Base-by-base conservation (phyloP, 2,888 invertebrate species). In the Orthosia cruda region DNA sequence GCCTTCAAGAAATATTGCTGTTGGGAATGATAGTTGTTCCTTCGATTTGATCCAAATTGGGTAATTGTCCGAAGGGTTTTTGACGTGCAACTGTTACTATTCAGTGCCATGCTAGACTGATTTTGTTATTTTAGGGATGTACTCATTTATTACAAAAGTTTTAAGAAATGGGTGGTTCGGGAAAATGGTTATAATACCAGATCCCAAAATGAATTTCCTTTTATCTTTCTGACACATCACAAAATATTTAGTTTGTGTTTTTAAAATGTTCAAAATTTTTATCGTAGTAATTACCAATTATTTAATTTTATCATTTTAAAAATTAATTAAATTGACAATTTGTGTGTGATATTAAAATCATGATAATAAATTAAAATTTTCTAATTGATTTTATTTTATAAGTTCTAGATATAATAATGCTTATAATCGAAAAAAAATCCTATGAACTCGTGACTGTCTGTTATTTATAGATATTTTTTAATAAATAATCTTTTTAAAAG, bases 11-110 rank as follows among this genome's bases (percentile, higher is more conserved):
- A 7, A 40, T 40, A 40, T 40, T 40, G 9, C 9, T 40, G 9
- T 9, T 40, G 40, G 1, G 1, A 40, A 40, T 40, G 40, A 1
- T 26, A 26, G 26, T 40, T 1, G 1, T 9, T 40, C 40, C 40
- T 40, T 40, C 9, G 61, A 81, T 57, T 81, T 77, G 47, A 81
- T 77, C 20, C 57, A 58, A 18, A 77, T 77, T n/a, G 47, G 70
- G 47, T 76, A 62, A 45, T 15, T 40, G 26, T 16, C 11, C 20
- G 45, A 15, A 23, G 15, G 13, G 9, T 18, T 16, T 47, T 32
- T 12, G 5, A 4, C 15, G 12, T 55, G 40, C 3, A 20, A 74
- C 11, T 20, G 45, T 20, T 45, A 15, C 20, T 32, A 45, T 69
- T 47, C 18, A 50, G 50, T 32, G n/a, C 23, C 57, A 16, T 23